Conservation (phyloP, 2,113 vertebrate species). For the Progne subis region DNA sequence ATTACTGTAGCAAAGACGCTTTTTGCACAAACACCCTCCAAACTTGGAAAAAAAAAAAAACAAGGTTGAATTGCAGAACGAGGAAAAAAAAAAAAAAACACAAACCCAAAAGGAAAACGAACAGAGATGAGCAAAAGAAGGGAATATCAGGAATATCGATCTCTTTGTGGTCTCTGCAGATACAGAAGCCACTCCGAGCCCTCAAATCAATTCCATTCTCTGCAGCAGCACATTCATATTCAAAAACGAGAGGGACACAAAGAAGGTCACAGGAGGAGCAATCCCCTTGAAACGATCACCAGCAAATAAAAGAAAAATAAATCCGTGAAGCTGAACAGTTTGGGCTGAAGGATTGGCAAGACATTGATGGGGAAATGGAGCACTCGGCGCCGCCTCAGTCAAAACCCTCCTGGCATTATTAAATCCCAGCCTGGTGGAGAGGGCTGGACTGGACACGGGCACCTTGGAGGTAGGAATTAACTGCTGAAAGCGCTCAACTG, state of each 20-base stretch:
- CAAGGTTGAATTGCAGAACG: not conserved
- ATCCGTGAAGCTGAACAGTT: not conserved
- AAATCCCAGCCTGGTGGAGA: constrained; percentile 3
- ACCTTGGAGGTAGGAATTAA: not conserved
- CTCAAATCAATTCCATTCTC: not conserved
- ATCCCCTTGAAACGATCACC: not conserved
- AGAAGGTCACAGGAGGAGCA: not conserved
- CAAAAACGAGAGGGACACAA: not conserved
- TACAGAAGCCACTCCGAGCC: not conserved
- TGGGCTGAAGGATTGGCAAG: not conserved
- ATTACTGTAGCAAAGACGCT: not conserved
- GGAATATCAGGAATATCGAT: not conserved
- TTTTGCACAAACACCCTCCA: not conserved
- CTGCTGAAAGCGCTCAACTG: not conserved
- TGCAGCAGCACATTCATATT: not conserved
- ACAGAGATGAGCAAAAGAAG: not conserved
- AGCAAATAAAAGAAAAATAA: not conserved
- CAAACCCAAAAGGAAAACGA: not conserved
- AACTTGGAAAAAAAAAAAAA: not conserved
- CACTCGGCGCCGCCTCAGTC: not conserved
- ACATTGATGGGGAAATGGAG: not conserved
- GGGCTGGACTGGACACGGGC: not conserved
- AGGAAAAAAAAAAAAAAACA: not conserved
- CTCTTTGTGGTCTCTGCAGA: not conserved
- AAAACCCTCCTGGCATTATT: not conserved